phyloP scores from a whole-genome alignment of 1,140 invertebrate genomes.

The Drosophila cardini region DNA sequence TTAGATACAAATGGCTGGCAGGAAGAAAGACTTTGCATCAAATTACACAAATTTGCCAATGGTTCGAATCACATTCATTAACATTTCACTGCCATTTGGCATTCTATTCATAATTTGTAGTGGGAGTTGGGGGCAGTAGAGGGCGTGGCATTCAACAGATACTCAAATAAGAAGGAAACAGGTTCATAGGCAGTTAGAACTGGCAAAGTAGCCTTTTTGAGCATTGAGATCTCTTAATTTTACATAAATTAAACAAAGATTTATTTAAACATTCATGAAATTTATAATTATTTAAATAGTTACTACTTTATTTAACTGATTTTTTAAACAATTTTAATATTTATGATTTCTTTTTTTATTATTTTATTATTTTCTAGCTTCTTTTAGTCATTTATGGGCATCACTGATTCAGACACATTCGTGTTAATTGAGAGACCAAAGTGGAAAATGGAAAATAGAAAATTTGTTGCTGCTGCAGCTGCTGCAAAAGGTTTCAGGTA shows the following conservation, averaged over 20 bases:
- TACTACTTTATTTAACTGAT: no score
- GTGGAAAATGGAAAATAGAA: constrained; percentile 1
- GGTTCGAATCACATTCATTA: constrained; percentile 57
- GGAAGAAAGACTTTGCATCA: constrained; percentile 60
- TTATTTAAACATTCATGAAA: no score
- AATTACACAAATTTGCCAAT: constrained; percentile 62
- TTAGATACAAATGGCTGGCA: constrained; percentile 6
- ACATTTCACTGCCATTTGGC: constrained; percentile 78
- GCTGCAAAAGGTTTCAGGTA: constrained; percentile 31
- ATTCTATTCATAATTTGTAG: constrained; percentile 72
- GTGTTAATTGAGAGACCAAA: constrained; percentile 68
- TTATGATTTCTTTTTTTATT: no score
- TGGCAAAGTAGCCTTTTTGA: no score
- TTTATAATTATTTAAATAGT: no score
- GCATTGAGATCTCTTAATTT: no score
- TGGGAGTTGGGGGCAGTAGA: constrained; percentile 40
- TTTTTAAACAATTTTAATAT: no score
- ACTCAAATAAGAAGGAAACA: constrained; percentile 19
- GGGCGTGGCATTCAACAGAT: constrained; percentile 33
- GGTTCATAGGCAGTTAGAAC: not conserved
- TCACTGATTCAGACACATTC: not conserved
- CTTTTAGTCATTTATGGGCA: no score
- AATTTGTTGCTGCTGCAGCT: constrained; percentile 47
- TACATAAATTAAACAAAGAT: no score
- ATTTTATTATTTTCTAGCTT: no score